A percentile compares a stretch with the other conserved stretches of the same genome.
Conservation (phyloP, 2,797 vertebrate genomes). For the Discoglossus pictus region DNA sequence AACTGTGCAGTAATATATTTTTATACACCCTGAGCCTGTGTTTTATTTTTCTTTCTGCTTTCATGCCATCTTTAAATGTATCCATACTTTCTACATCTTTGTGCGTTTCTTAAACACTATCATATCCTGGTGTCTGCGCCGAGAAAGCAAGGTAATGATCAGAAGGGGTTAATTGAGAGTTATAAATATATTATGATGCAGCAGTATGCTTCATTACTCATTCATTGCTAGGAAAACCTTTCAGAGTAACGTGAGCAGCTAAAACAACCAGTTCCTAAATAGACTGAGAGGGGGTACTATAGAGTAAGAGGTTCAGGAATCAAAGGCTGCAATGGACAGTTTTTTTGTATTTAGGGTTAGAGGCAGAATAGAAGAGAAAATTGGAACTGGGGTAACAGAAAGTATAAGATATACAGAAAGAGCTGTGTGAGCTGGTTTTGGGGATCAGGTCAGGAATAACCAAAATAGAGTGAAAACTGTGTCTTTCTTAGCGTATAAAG, state of each 20-base stretch:
- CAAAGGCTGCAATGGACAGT: background rate
- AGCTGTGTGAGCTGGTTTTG: slow-evolving; percentile 1
- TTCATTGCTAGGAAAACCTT: slow-evolving; percentile 47
- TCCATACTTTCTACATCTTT: no score
- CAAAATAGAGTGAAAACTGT: background rate
- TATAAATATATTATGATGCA: slow-evolving; percentile 52
- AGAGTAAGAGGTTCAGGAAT: background rate
- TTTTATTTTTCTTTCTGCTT: no score
- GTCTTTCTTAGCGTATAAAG: slow-evolving; percentile 35
- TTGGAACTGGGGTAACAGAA: background rate
- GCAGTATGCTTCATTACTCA: slow-evolving; percentile 47
- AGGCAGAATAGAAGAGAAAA: background rate
- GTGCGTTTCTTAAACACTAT: no score
- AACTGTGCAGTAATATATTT: no score
- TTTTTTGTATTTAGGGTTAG: background rate
- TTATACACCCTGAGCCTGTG: no score
- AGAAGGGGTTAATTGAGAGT: slow-evolving; percentile 39
- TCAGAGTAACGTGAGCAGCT: slow-evolving; percentile 14
- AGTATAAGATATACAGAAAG: background rate
- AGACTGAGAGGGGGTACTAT: slow-evolving; percentile 11
- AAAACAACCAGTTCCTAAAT: slow-evolving; percentile 21
- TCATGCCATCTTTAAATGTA: no score
- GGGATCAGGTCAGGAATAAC: slow-evolving; percentile 19
- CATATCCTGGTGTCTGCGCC: no score
- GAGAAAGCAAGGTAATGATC: background rate